Base-by-base conservation (phyloP, 2,888 invertebrate species). In the Eledona agricola region DNA sequence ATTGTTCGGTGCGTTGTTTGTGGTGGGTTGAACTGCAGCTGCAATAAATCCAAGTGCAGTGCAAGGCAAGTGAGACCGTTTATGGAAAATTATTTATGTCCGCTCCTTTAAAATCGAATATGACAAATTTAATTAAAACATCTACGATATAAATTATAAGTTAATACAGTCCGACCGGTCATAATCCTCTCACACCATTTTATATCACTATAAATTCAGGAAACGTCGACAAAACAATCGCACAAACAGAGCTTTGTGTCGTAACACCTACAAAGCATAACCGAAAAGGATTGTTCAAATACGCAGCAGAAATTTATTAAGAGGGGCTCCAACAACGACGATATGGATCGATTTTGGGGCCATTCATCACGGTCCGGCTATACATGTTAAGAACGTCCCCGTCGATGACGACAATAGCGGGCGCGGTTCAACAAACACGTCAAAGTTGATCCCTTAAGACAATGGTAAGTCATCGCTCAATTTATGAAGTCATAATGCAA, bases 161-260 rank as follows among this genome's bases (percentile, higher is more conserved):
- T 50, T 55, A 57, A 55, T 55, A 34, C 23, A 59, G 31, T 49
- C 43, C 25, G 43, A 47, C 37, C 46, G 37, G 15, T 35, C 40
- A 57, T 50, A 59, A 57, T 57, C 45, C 40, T 58, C 57, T 58
- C 54, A 42, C 49, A 55, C 57, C 45, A 60, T 58, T 62, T 62
- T 62, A 62, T 60, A 62, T 62, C 56, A 51, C 58, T 52, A 60
- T 62, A 62, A 62, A 62, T 62, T 56, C 55, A 50, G 16, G 28
- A 50, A 49, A 55, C 47, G 60, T 49, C 60, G 62, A 62, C 62
- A 62, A 59, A 46, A 59, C 59, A 61, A 60, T 62, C 56, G 57
- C 56, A 54, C 57, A 31, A 47, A 34, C 42, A 16, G 23, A 31
- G 45, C 25, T 35, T 51, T 45, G 20, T 53, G 32, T 38, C 52